Conservation (phyloP, 2,113 vertebrate species). For the Mus spicilegus region DNA sequence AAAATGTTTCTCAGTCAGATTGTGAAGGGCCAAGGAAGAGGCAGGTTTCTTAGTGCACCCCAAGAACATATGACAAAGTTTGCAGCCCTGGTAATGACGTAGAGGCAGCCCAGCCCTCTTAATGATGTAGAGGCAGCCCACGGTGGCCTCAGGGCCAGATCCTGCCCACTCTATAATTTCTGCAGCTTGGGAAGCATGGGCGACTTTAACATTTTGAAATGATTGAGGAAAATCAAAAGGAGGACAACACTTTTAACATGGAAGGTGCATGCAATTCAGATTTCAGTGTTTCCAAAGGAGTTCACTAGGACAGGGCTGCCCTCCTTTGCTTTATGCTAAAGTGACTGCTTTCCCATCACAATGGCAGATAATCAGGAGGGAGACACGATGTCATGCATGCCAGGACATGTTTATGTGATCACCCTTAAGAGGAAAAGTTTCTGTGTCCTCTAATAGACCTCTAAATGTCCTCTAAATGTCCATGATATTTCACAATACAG, state of each 20-base stretch:
- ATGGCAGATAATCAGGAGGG: background rate
- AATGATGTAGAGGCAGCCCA: background rate
- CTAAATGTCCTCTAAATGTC: too few relatives aligned
- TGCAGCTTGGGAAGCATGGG: background rate
- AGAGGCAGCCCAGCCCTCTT: background rate
- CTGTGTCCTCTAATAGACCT: background rate
- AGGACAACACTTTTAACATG: background rate
- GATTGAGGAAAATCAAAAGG: background rate
- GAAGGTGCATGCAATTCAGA: background rate
- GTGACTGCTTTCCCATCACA: background rate
- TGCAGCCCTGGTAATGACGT: background rate
- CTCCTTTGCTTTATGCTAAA: background rate
- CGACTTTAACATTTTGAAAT: constrained; percentile 4
- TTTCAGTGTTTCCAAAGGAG: background rate
- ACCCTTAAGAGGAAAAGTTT: background rate
- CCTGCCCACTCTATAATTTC: background rate
- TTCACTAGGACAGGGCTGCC: background rate
- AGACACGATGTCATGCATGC: background rate
- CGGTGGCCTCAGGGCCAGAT: background rate
- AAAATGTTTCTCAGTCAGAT: background rate
- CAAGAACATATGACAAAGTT: background rate
- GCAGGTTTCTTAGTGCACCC: background rate
- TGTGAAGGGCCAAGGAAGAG: background rate
- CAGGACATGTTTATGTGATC: background rate
- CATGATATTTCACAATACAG: background rate